These are phyloP conservation scores for Drosophila kanekoi DNA, from an alignment of 2,888 invertebrate genomes.

Conservation along the genomic window DNA sequence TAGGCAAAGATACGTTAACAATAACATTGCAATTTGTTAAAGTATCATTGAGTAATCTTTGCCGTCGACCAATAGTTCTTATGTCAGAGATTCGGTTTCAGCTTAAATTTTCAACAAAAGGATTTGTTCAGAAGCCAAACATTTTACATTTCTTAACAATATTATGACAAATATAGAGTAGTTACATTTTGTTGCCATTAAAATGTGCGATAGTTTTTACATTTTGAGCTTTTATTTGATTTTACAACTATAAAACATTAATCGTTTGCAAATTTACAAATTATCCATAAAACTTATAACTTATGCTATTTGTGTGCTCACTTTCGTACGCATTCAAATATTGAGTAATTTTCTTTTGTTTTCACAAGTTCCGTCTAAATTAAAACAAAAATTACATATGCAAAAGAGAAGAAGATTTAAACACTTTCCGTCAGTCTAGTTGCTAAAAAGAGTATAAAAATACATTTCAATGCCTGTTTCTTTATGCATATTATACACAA, in stretches of 20 bases:
- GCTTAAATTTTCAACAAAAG: too few species aligned
- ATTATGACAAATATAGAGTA: neutral
- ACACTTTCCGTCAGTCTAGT: conserved; percentile 70
- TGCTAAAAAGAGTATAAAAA: conserved; percentile 53
- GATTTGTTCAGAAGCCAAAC: too few species aligned
- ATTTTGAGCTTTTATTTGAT: conserved; percentile 58
- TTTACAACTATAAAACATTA: conserved; percentile 69
- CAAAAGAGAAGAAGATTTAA: conserved; percentile 20
- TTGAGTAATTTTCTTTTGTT: conserved; percentile 53
- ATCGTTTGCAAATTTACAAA: conserved; percentile 61
- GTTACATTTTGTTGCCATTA: neutral
- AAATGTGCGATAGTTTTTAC: conserved; percentile 4
- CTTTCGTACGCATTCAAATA: conserved; percentile 43
- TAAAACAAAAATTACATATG: conserved; percentile 32
- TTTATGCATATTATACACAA: conserved; percentile 27
- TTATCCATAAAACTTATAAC: conserved; percentile 57
- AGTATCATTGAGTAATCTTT: too few species aligned
- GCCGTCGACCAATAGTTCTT: too few species aligned
- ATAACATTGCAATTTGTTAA: too few species aligned
- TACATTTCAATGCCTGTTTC: conserved; percentile 39
- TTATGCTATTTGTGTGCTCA: conserved; percentile 62
- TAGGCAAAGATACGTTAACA: too few species aligned
- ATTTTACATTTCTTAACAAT: too few species aligned
- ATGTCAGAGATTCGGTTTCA: too few species aligned
- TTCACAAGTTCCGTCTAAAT: conserved; percentile 31